Conservation (phyloP, 2,797 vertebrate species). For the Chelonia mydas region DNA sequence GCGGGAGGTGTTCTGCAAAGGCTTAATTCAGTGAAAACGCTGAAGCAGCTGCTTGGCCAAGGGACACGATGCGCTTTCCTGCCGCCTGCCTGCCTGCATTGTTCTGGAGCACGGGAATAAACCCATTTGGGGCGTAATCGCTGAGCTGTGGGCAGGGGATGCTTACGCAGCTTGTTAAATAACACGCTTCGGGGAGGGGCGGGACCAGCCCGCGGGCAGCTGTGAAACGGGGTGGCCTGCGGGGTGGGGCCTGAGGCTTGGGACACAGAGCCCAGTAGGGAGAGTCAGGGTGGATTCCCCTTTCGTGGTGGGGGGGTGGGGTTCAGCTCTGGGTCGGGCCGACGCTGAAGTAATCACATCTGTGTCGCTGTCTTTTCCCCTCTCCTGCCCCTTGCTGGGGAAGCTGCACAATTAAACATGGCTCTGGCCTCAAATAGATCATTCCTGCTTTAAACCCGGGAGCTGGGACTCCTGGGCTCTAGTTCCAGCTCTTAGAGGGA, state of each 20-base stretch:
- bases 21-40: neutral
- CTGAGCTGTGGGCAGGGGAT: neutral
- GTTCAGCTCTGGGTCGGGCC: neutral
- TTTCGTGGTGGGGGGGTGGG: too few relatives aligned
- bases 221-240: too few relatives aligned
- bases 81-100: neutral
- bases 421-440: neutral
- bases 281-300: too few relatives aligned
- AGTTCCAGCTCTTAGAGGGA: neutral
- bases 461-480: neutral
- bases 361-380: neutral
- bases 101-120: neutral
- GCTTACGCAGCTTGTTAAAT: neutral
- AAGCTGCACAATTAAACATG: neutral
- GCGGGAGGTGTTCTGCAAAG: neutral
- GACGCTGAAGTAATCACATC: neutral
- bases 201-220: neutral
- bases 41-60: neutral
- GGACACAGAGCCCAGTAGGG: too few relatives aligned
- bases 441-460: neutral
- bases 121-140: neutral
- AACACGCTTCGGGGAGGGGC: neutral
- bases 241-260: neutral
- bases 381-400: neutral
- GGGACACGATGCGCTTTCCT: neutral